phyloP scores from a whole-genome alignment of 2,888 invertebrate species.

The Tricholauxania praeusta region DNA sequence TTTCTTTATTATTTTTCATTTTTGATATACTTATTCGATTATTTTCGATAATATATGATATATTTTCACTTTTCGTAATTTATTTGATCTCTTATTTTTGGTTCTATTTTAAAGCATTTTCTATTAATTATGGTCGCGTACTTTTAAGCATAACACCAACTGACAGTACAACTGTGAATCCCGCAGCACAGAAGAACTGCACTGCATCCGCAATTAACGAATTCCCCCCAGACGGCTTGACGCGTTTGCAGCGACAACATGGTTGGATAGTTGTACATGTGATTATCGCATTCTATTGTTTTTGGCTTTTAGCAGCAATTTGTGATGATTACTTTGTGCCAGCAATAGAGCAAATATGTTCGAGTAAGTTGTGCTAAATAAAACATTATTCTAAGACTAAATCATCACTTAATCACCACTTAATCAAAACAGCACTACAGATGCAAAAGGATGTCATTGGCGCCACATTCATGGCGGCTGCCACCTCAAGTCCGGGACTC shows the following conservation, averaged over 20 bases:
- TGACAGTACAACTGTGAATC: not conserved
- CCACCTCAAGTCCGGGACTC: conserved; percentile 89
- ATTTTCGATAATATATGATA: too few relatives aligned
- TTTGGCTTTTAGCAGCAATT: conserved; percentile 84
- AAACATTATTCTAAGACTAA: conserved; percentile 79
- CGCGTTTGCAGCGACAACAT: conserved; percentile 76
- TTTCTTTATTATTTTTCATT: too few relatives aligned
- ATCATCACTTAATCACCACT: conserved; percentile 69
- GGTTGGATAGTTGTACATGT: conserved; percentile 69
- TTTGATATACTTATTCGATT: too few relatives aligned
- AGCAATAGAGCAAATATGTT: conserved; percentile 76
- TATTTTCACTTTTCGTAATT: too few relatives aligned
- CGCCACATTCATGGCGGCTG: conserved; percentile 92
- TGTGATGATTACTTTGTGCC: conserved; percentile 95
- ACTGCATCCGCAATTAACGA: conserved; percentile 85
- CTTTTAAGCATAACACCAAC: not conserved
- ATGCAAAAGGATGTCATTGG: conserved; percentile 89
- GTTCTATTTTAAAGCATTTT: too few relatives aligned
- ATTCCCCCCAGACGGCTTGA: conserved; percentile 85
- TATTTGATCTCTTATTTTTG: too few relatives aligned
- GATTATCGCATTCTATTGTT: conserved; percentile 74
- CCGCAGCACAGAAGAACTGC: conserved; percentile 70
- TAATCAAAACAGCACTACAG: conserved; percentile 71
- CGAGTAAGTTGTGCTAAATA: conserved; percentile 76
- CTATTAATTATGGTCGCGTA: not conserved